phyloP scores from a whole-genome alignment of 2,888 invertebrate species.

The Strigamia maritima region DNA sequence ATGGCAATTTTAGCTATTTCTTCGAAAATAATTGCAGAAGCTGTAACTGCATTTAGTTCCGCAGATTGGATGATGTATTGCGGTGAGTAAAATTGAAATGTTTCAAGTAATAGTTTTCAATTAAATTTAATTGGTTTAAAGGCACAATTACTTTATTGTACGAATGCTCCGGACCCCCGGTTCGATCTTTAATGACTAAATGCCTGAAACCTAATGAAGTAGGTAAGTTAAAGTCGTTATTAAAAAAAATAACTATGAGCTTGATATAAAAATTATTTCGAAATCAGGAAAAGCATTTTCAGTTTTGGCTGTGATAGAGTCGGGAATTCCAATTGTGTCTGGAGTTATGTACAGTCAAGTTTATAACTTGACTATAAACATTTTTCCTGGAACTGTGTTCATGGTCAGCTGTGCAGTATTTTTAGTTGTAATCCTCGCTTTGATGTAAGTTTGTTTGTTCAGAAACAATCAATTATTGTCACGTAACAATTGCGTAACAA shows the following conservation, averaged over 20 bases:
- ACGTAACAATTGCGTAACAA: too few species aligned
- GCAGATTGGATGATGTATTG: constrained; percentile 37
- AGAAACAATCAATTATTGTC: too few species aligned
- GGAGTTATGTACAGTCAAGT: constrained; percentile 39
- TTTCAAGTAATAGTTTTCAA: background rate
- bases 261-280: too few species aligned
- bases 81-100: too few species aligned
- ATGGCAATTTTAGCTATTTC: constrained; percentile 12
- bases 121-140: too few species aligned
- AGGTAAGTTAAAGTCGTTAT: constrained; percentile 35
- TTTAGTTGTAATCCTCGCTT: background rate
- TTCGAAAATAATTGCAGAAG: background rate
- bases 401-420: constrained; percentile 8
- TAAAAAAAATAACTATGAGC: too few species aligned
- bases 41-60: constrained; percentile 21
- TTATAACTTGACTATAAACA: constrained; percentile 26
- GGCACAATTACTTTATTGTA: background rate
- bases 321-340: constrained; percentile 31
- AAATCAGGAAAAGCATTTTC: too few species aligned
- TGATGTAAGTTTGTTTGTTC: constrained; percentile 37
- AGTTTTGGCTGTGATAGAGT: constrained; percentile 34
- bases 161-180: constrained; percentile 29
- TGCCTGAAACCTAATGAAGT: constrained; percentile 37
- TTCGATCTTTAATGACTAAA: constrained; percentile 39
- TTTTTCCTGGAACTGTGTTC: constrained; percentile 34